Evolutionary conservation across 2,888 invertebrate genomes (phyloP).

Genomic region (Bellardia bayeri): DNA sequence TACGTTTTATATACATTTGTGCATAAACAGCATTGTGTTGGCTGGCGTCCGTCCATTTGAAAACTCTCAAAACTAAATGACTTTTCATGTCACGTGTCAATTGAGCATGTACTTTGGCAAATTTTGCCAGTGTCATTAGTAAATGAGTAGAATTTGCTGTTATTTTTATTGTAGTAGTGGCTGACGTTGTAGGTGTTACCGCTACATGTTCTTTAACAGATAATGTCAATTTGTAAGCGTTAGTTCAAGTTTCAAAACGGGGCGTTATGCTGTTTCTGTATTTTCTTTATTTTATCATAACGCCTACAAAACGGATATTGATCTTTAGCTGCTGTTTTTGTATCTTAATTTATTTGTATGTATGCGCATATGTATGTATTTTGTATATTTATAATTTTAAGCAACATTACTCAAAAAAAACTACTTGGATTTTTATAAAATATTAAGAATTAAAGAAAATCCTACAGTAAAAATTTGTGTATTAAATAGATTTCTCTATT

Average conservation of each 20-base stretch:
- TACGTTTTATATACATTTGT: conserved; percentile 1
- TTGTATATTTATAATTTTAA: conserved; percentile 6
- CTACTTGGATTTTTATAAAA: background rate
- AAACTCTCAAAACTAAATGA: conserved; percentile 75
- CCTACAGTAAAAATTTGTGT: too few species aligned
- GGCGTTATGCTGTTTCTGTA: conserved; percentile 47
- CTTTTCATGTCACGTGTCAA: conserved; percentile 79
- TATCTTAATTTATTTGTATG: conserved; percentile 32
- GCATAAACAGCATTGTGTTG: conserved; percentile 6
- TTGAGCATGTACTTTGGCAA: conserved; percentile 58
- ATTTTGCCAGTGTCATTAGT: conserved; percentile 66
- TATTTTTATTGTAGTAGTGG: background rate
- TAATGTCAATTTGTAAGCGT: conserved; percentile 70
- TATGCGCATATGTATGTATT: background rate
- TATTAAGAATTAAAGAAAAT: background rate
- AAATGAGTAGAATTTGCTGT: conserved; percentile 34
- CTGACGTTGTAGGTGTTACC: conserved; percentile 65
- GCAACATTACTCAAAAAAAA: conserved; percentile 4
- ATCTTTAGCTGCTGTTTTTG: conserved; percentile 16
- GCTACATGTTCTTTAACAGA: conserved; percentile 67
- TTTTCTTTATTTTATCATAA: conserved; percentile 11
- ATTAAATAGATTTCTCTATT: too few species aligned
- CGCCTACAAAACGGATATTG: conserved; percentile 36
- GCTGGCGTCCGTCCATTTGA: conserved; percentile 41
- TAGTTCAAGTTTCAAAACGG: conserved; percentile 59